Evolutionary conservation across 2,888 invertebrate genomes (phyloP).

Genomic region (Myathropa florea): DNA sequence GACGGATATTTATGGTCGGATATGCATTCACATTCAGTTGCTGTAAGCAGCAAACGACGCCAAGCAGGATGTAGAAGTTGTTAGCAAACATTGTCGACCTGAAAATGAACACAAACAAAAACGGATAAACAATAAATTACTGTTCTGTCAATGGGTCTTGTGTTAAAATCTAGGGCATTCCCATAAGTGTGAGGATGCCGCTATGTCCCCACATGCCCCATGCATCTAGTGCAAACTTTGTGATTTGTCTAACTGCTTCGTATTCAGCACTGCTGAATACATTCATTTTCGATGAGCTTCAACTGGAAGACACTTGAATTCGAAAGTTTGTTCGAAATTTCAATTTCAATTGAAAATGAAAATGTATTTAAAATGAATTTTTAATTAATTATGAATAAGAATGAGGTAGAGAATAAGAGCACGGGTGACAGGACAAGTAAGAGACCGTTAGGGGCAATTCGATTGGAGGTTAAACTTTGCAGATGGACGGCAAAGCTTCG

Average conservation of each 20-base stretch:
- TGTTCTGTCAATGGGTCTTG: not conserved
- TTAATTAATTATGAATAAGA: too few relatives aligned
- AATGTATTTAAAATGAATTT: not conserved
- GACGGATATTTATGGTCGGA: constrained; percentile 75
- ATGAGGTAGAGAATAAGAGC: too few relatives aligned
- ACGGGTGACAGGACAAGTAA: too few relatives aligned
- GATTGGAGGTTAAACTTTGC: too few relatives aligned
- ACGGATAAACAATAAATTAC: constrained; percentile 14
- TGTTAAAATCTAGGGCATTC: not conserved
- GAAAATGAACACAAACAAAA: constrained; percentile 42
- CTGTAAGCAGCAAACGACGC: constrained; percentile 74
- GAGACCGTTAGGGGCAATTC: too few relatives aligned
- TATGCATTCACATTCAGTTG: constrained; percentile 74
- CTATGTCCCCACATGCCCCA: not conserved
- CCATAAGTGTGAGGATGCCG: not conserved
- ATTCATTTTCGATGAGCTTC: not conserved
- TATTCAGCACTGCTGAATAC: not conserved
- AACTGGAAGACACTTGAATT: not conserved
- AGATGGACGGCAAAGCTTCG: too few relatives aligned
- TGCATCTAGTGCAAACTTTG: not conserved
- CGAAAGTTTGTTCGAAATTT: not conserved
- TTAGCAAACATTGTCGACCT: constrained; percentile 75
- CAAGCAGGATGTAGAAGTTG: constrained; percentile 74
- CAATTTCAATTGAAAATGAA: not conserved
- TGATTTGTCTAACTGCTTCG: not conserved